These are phyloP conservation scores for Vultur gryphus DNA, from an alignment of 2,797 vertebrate species.

Conservation along the genomic window DNA sequence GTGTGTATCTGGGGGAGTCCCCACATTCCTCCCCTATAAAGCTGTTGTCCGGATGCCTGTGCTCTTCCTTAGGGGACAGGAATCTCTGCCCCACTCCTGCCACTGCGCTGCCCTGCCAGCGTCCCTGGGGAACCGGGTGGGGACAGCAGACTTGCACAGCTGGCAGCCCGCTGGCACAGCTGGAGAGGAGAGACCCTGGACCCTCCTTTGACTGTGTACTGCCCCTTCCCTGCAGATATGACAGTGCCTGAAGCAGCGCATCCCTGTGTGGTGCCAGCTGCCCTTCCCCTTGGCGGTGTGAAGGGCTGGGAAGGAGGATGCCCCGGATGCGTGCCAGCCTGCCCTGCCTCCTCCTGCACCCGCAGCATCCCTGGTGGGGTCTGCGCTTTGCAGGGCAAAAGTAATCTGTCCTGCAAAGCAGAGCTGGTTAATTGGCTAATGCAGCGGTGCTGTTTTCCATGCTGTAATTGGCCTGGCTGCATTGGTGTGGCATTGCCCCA, in stretches of 20 bases:
- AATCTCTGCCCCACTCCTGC: neutral
- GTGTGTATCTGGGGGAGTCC: constrained; percentile 23
- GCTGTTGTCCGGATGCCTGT: constrained; percentile 28
- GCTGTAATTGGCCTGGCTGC: neutral
- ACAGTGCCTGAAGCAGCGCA: neutral
- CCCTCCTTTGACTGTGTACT: neutral
- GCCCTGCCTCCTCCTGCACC: neutral
- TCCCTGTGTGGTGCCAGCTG: neutral
- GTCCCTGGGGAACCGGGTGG: neutral
- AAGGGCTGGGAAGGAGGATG: neutral
- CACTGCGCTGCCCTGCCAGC: neutral
- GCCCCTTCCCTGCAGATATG: neutral
- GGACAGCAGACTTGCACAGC: neutral
- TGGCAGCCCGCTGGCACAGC: neutral
- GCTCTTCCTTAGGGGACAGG: constrained; percentile 10
- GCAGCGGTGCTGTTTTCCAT: neutral
- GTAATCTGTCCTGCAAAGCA: neutral
- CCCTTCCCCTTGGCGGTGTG: neutral
- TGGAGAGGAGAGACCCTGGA: neutral
- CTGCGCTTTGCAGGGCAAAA: neutral
- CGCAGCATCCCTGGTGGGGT: neutral
- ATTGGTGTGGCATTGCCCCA: neutral
- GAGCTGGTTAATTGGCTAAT: neutral
- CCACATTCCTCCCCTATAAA: constrained; percentile 42
- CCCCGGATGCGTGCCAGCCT: neutral